Conservation (phyloP, 2,888 invertebrate genomes). For the Lypha dubia region DNA sequence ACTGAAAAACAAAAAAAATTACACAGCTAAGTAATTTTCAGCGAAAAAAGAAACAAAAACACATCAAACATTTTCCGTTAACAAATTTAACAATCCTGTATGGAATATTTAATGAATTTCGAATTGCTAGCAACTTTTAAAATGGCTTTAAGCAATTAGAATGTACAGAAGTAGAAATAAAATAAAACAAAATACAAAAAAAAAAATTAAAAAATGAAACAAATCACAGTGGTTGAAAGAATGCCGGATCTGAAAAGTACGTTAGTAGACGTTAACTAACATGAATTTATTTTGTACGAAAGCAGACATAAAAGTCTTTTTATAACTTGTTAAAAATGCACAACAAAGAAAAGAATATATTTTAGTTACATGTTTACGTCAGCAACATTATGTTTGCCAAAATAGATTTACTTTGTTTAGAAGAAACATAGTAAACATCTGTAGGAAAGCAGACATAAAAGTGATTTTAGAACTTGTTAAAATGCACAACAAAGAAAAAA, state of each 20-base stretch:
- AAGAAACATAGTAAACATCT: no score
- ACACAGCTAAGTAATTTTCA: not conserved
- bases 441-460: no score
- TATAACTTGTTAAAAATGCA: not conserved
- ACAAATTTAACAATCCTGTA: constrained; percentile 24
- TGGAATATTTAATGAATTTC: constrained; percentile 57
- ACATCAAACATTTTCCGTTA: not conserved
- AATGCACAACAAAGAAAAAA: no score
- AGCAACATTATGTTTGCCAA: no score
- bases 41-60: not conserved
- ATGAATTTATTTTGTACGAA: not conserved
- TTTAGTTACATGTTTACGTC: no score
- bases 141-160: constrained; percentile 69
- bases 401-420: no score
- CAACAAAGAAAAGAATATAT: not conserved
- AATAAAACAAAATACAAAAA: not conserved
- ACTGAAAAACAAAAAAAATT: not conserved
- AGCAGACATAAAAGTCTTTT: not conserved
- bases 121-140: constrained; percentile 55
- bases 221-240: constrained; percentile 35
- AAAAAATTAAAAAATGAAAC: constrained; percentile 18
- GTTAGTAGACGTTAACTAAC: constrained; percentile 5
- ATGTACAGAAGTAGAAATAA: not conserved
- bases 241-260: constrained; percentile 43
- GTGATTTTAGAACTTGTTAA: no score